A percentile compares a stretch with the other conserved stretches of the same genome.
Evolutionary conservation across 2,797 vertebrate species (phyloP).

Genomic region (Telmatherina bonti): DNA sequence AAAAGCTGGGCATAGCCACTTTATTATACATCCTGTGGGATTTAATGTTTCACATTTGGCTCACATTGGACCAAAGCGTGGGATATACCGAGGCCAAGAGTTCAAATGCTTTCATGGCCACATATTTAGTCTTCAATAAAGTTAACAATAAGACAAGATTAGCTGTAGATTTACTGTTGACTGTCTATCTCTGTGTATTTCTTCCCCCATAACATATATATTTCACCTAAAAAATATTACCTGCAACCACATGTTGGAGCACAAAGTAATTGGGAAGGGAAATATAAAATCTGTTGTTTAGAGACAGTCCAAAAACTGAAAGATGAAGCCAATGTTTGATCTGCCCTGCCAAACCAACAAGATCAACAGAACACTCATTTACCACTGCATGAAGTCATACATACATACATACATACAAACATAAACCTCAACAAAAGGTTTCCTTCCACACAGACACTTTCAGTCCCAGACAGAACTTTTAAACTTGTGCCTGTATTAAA

Average conservation of each 20-base stretch:
- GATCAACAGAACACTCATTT: constrained; percentile 61
- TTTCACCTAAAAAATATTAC: constrained; percentile 52
- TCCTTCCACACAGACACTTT: constrained; percentile 1
- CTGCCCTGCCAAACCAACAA: constrained; percentile 39
- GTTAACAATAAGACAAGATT: constrained; percentile 59
- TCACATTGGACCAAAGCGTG: constrained; percentile 44
- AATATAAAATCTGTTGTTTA: constrained; percentile 60
- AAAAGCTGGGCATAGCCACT: constrained; percentile 61
- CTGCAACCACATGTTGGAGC: constrained; percentile 53
- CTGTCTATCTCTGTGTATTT: neutral
- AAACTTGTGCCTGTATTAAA: constrained; percentile 4
- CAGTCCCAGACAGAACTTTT: constrained; percentile 13
- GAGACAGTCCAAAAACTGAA: constrained; percentile 53
- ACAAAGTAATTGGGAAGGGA: constrained; percentile 32
- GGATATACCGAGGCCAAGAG: constrained; percentile 60
- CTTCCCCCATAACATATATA: neutral
- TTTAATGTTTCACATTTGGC: constrained; percentile 66
- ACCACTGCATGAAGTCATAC: constrained; percentile 52
- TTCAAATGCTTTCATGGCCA: constrained; percentile 52
- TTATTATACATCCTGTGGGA: constrained; percentile 68
- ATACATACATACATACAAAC: constrained; percentile 42
- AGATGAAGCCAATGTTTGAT: constrained; percentile 63
- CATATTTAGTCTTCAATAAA: constrained; percentile 50
- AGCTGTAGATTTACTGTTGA: constrained; percentile 27
- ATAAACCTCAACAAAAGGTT: constrained; percentile 37